Conservation (phyloP, 1,140 invertebrate species). For the fruit fly (Drosophila melanogaster) region DNA sequence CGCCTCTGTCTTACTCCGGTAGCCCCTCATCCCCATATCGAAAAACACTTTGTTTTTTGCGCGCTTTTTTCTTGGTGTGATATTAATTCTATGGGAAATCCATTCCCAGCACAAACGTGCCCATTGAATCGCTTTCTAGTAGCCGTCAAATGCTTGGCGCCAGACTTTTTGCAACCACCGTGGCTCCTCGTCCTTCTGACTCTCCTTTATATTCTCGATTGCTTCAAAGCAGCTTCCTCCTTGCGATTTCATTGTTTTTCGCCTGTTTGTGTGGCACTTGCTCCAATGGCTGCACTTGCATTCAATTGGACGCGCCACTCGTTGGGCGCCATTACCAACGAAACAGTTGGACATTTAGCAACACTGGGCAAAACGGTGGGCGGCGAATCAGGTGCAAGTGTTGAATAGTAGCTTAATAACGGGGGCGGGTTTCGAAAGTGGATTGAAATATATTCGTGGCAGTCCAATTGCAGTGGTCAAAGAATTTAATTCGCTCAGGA, state of each 20-base stretch:
- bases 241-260: not conserved
- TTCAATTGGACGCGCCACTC: slow-evolving; percentile 36
- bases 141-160: slow-evolving; percentile 63
- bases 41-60: slow-evolving; percentile 4
- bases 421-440: slow-evolving; percentile 1
- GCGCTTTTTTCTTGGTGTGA: slow-evolving; percentile 60
- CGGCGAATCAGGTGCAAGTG: not conserved
- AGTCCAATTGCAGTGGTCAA: too few species aligned
- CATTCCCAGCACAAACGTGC: slow-evolving; percentile 71
- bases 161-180: slow-evolving; percentile 45
- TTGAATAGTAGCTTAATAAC: not conserved
- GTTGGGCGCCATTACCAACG: slow-evolving; percentile 19
- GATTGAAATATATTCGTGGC: not conserved
- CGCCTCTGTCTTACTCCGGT: not conserved
- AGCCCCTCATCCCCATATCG: not conserved
- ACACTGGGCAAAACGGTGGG: not conserved
- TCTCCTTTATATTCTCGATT: not conserved
- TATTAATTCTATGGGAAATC: slow-evolving; percentile 80
- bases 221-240: not conserved
- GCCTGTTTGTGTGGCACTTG: slow-evolving; percentile 23
- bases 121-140: slow-evolving; percentile 63
- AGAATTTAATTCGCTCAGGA: not conserved
- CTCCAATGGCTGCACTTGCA: slow-evolving; percentile 33
- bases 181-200: slow-evolving; percentile 13
- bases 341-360: slow-evolving; percentile 25